Percentiles rank a stretch among this genome's conserved stretches.
Conservation (phyloP, 2,888 invertebrate genomes). For the Eupithecia exiguata region DNA sequence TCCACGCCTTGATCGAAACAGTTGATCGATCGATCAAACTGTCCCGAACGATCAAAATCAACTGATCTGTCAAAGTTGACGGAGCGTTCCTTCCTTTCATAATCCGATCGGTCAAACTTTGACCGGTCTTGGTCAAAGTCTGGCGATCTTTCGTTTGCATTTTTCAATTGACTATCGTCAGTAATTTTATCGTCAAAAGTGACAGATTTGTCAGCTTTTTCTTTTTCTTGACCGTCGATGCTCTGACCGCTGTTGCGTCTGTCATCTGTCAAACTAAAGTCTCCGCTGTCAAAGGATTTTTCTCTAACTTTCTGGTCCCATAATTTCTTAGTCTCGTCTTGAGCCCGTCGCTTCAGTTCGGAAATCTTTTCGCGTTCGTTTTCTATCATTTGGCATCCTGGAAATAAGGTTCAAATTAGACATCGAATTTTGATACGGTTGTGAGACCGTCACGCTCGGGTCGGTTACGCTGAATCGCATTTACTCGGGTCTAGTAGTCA, state of each 20-base stretch:
- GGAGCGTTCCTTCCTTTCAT: slow-evolving; percentile 25
- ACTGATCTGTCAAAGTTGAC: slow-evolving; percentile 30
- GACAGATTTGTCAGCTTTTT: slow-evolving; percentile 29
- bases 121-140: slow-evolving; percentile 13
- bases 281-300: slow-evolving; percentile 62
- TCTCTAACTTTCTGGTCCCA: slow-evolving; percentile 86
- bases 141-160: slow-evolving; percentile 3
- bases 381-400: slow-evolving; percentile 95
- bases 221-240: slow-evolving; percentile 31
- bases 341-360: slow-evolving; percentile 92
- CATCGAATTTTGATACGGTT: not conserved
- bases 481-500: too few species aligned
- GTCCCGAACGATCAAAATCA: slow-evolving; percentile 34
- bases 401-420: slow-evolving; percentile 6
- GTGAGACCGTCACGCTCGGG: too few species aligned
- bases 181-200: slow-evolving; percentile 23
- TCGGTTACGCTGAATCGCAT: too few species aligned
- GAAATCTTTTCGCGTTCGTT: slow-evolving; percentile 94
- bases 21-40: slow-evolving; percentile 39
- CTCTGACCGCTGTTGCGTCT: slow-evolving; percentile 39
- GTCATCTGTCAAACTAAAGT: slow-evolving; percentile 52
- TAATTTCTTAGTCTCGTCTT: slow-evolving; percentile 94
- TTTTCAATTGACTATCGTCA: slow-evolving; percentile 5
- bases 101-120: slow-evolving; percentile 22
- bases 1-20: slow-evolving; percentile 51